phyloP scores from a whole-genome alignment of 1,140 invertebrate species.

The Eulimnadia texana region DNA sequence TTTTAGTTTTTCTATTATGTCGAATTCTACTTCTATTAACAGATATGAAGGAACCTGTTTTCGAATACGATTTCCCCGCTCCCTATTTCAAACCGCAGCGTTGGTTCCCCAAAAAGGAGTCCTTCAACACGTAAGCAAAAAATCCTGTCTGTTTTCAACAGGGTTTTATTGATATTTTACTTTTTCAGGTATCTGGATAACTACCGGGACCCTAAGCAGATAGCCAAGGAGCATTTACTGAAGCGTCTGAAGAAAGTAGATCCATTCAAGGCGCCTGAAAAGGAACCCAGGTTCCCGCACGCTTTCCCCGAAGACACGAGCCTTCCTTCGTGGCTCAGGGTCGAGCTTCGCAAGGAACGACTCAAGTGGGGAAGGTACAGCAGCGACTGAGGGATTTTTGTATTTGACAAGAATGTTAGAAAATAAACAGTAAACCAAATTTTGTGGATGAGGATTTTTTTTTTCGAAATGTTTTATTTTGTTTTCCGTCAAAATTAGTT shows the following conservation, averaged over 20 bases:
- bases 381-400: background rate
- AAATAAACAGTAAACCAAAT: too few relatives aligned
- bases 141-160: too few relatives aligned
- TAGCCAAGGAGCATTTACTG: constrained; percentile 69
- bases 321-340: constrained; percentile 59
- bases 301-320: constrained; percentile 38
- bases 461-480: too few relatives aligned
- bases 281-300: constrained; percentile 55
- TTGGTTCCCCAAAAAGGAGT: constrained; percentile 61
- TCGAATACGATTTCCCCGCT: constrained; percentile 75
- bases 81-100: constrained; percentile 55
- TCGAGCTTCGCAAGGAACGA: constrained; percentile 49
- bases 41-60: constrained; percentile 53
- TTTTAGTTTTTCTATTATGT: too few relatives aligned
- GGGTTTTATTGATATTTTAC: too few relatives aligned
- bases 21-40: constrained; percentile 23
- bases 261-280: constrained; percentile 58
- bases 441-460: too few relatives aligned
- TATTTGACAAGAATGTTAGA: background rate
- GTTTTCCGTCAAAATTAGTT: background rate
- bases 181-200: constrained; percentile 62
- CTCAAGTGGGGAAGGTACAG: constrained; percentile 28
- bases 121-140: constrained; percentile 49
- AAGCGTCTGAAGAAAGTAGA: constrained; percentile 61
- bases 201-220: constrained; percentile 75